These are phyloP conservation scores for Chrysocyon brachyurus DNA, from an alignment of 2,797 vertebrate species.

Conservation along the genomic window DNA sequence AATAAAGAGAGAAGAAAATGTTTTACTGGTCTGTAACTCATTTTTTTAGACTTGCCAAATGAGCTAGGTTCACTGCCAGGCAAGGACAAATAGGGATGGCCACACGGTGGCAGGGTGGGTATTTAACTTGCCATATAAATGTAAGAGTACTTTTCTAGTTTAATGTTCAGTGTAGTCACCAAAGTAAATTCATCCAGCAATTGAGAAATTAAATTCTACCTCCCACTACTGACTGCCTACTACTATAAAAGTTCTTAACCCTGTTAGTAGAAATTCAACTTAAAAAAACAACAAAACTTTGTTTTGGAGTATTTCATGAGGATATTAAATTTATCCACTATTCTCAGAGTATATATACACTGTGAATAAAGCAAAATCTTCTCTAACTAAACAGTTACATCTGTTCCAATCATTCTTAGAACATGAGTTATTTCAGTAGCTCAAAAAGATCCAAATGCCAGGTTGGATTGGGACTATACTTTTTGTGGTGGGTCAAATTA, in stretches of 20 bases:
- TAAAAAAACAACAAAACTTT: neutral
- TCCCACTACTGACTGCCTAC: neutral
- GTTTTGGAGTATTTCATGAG: constrained; percentile 5
- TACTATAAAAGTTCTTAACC: neutral
- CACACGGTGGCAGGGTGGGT: neutral
- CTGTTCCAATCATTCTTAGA: constrained; percentile 71
- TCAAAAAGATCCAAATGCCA: constrained; percentile 31
- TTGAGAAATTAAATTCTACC: constrained; percentile 37
- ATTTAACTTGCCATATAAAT: neutral
- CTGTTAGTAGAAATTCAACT: neutral
- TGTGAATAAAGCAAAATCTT: neutral
- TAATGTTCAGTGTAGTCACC: neutral
- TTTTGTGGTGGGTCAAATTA: constrained; percentile 34
- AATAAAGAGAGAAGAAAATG: neutral
- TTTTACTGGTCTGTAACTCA: neutral
- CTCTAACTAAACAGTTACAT: constrained; percentile 68
- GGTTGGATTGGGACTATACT: neutral
- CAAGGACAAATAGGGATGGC: neutral
- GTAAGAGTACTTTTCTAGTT: neutral
- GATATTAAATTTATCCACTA: constrained; percentile 20
- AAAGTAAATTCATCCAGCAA: constrained; percentile 13
- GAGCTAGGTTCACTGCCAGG: neutral
- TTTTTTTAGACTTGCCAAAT: neutral
- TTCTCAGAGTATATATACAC: neutral
- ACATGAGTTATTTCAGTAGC: constrained; percentile 20